Percentiles rank a stretch among this genome's conserved stretches.
Evolutionary conservation across 2,797 vertebrate species (phyloP).

Genomic region (Phoeniculus purpureus): DNA sequence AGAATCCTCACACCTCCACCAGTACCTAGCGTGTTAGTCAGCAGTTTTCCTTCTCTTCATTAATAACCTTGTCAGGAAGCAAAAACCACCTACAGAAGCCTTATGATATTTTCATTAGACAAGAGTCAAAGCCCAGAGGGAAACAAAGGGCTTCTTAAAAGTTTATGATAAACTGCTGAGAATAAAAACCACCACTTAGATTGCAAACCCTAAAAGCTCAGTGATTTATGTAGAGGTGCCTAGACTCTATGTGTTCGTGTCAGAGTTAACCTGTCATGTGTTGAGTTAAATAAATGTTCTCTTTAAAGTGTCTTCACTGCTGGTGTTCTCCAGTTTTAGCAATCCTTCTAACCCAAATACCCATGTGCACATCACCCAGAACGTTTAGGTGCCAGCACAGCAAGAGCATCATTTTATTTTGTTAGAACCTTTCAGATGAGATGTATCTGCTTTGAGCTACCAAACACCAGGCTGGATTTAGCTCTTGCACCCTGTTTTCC

Average conservation of each 20-base stretch:
- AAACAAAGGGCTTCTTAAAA: conserved; percentile 49
- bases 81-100: conserved; percentile 34
- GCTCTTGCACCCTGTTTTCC: background rate
- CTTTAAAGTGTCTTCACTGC: background rate
- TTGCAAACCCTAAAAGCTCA: background rate
- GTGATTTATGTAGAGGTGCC: background rate
- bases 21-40: conserved; percentile 33
- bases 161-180: conserved; percentile 17
- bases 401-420: background rate
- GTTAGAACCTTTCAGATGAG: background rate
- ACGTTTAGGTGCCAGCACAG: background rate
- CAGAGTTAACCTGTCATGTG: background rate
- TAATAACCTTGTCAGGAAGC: conserved; percentile 68
- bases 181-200: background rate
- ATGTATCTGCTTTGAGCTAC: background rate
- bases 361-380: background rate
- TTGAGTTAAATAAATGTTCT: background rate
- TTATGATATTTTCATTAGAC: conserved; percentile 35
- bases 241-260: background rate
- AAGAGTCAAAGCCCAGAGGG: conserved; percentile 49
- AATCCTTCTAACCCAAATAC: background rate
- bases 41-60: conserved; percentile 55
- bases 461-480: background rate
- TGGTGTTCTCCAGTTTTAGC: conserved; percentile 1
- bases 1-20: conserved; percentile 1